Conservation (phyloP, 1,140 invertebrate species). For the Trinorchestia longiramus region DNA sequence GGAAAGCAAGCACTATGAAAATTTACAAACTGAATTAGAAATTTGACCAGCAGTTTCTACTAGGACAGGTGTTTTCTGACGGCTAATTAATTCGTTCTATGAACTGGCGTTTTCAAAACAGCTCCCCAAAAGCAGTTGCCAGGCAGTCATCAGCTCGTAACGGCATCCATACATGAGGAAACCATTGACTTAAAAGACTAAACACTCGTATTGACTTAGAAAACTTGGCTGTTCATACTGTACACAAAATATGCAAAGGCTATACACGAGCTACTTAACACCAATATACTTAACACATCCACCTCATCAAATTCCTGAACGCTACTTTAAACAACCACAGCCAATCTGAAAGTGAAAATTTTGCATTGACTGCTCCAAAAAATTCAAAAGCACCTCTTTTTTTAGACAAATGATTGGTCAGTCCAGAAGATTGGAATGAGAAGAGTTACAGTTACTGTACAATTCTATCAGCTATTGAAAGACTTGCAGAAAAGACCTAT, state of each 20-base stretch:
- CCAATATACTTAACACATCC: neutral
- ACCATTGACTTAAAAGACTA: neutral
- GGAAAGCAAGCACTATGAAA: neutral
- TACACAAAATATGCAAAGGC: slow-evolving; percentile 44
- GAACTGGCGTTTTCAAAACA: neutral
- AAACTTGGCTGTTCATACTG: slow-evolving; percentile 25
- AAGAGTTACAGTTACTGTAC: neutral
- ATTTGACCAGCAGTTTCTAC: neutral
- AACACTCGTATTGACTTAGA: slow-evolving; percentile 41
- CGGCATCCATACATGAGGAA: neutral
- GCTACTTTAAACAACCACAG: slow-evolving; percentile 20
- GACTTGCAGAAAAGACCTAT: neutral
- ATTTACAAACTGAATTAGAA: neutral
- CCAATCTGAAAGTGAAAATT: slow-evolving; percentile 16
- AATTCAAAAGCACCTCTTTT: neutral
- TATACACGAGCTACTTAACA: slow-evolving; percentile 18
- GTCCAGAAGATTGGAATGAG: neutral
- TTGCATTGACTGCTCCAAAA: neutral
- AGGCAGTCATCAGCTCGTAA: slow-evolving; percentile 46
- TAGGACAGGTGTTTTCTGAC: neutral
- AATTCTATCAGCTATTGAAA: neutral
- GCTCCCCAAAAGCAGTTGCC: neutral
- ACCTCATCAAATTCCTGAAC: neutral
- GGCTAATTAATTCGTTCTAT: neutral
- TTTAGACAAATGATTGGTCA: neutral